A percentile compares a stretch with the other conserved stretches of the same genome.
Evolutionary conservation across 1,140 invertebrate species (phyloP).

Genomic region (Drosophila insularis): DNA sequence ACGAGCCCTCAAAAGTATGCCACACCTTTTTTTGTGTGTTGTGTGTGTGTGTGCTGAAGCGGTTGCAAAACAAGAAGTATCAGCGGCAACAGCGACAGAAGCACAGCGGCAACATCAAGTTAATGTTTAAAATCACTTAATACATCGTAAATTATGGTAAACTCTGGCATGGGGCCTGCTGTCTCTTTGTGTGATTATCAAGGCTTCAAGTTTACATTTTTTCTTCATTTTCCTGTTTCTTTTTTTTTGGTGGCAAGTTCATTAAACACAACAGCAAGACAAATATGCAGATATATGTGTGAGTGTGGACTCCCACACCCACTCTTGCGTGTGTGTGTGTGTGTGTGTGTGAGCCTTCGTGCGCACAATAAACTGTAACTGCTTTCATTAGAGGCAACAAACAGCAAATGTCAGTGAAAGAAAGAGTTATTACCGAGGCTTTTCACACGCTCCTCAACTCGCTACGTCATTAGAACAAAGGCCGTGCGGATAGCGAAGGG

Average conservation of each 20-base stretch:
- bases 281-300: not conserved
- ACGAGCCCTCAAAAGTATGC: slow-evolving; percentile 53
- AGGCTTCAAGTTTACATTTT: slow-evolving; percentile 31
- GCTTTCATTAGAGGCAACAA: slow-evolving; percentile 71
- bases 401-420: slow-evolving; percentile 27
- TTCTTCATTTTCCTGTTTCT: slow-evolving; percentile 36
- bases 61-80: slow-evolving; percentile 39
- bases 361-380: slow-evolving; percentile 62
- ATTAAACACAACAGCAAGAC: slow-evolving; percentile 34
- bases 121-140: slow-evolving; percentile 78
- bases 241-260: slow-evolving; percentile 23
- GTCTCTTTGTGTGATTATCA: slow-evolving; percentile 43
- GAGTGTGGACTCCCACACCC: no score
- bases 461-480: slow-evolving; percentile 76
- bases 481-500: slow-evolving; percentile 63
- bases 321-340: not conserved
- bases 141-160: slow-evolving; percentile 78
- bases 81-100: slow-evolving; percentile 44
- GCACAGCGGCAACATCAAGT: slow-evolving; percentile 22
- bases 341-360: slow-evolving; percentile 42
- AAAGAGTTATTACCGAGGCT: slow-evolving; percentile 72
- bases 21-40: slow-evolving; percentile 39
- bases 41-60: slow-evolving; percentile 27
- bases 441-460: slow-evolving; percentile 67
- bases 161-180: slow-evolving; percentile 29